phyloP scores from a whole-genome alignment of 2,113 vertebrate genomes.

The Eudorcas thomsonii region DNA sequence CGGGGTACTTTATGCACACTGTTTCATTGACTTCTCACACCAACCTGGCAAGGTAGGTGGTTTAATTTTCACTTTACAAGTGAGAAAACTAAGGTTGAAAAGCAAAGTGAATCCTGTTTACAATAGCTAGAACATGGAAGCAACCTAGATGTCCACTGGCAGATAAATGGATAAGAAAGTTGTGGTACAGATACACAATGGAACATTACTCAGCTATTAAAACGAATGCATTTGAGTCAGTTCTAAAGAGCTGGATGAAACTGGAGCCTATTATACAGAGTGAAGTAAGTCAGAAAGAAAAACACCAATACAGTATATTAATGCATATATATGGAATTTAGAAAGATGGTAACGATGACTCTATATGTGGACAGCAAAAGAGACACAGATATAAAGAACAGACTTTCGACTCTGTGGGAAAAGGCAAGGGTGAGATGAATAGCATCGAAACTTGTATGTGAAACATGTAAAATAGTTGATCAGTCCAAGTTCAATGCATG shows the following conservation, averaged over 20 bases:
- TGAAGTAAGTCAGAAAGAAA: background rate
- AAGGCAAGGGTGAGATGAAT: background rate
- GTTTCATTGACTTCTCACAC: background rate
- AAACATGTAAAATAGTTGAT: background rate
- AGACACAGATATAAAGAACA: background rate
- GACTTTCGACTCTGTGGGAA: background rate
- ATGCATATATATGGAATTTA: background rate
- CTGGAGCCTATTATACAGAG: background rate
- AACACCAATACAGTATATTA: background rate
- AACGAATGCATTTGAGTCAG: background rate
- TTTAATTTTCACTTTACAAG: slow-evolving; percentile 17
- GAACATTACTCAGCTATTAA: background rate
- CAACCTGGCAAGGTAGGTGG: background rate
- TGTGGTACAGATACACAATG: background rate
- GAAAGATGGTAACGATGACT: background rate
- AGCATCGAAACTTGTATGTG: background rate
- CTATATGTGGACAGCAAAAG: background rate
- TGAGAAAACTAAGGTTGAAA: background rate
- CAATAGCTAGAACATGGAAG: background rate
- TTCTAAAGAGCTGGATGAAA: background rate
- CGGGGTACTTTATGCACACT: background rate
- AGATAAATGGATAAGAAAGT: background rate
- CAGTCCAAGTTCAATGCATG: background rate
- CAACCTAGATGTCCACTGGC: background rate
- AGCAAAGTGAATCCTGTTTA: background rate